Evolutionary conservation across 1,140 invertebrate species (phyloP).

Genomic region (Leptopilina clavipes): DNA sequence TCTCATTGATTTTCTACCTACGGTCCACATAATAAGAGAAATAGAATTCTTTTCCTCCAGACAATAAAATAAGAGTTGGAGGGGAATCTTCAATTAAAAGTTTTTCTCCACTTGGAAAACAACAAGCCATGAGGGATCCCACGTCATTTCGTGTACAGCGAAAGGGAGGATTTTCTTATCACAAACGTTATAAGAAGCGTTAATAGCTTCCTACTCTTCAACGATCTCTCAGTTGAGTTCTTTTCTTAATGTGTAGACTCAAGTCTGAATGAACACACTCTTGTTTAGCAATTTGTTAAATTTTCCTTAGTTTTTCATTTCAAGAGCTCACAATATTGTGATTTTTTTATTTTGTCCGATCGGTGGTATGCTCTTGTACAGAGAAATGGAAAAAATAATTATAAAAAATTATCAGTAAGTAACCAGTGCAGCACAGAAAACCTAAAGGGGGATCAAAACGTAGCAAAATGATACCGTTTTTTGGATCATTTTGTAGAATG

Average conservation of each 20-base stretch:
- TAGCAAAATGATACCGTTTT: too few species aligned
- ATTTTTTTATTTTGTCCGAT: too few species aligned
- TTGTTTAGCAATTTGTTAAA: neutral
- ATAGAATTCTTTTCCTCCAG: slow-evolving; percentile 62
- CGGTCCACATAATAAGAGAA: slow-evolving; percentile 63
- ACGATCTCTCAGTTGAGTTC: neutral
- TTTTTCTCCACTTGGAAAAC: slow-evolving; percentile 63
- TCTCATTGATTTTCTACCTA: slow-evolving; percentile 71
- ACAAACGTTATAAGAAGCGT: slow-evolving; percentile 25
- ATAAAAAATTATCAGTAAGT: too few species aligned
- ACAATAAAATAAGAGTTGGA: slow-evolving; percentile 41
- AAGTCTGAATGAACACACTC: too few species aligned
- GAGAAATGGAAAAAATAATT: too few species aligned
- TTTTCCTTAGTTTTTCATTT: neutral
- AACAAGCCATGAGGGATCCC: slow-evolving; percentile 56
- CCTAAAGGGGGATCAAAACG: too few species aligned
- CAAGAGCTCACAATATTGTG: too few species aligned
- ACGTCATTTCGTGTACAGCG: slow-evolving; percentile 55
- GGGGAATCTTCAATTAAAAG: slow-evolving; percentile 68
- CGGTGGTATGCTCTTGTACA: too few species aligned
- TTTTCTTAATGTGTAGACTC: slow-evolving; percentile 12
- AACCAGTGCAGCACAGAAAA: too few species aligned
- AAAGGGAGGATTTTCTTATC: slow-evolving; percentile 48
- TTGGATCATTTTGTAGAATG: too few species aligned
- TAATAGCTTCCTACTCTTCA: slow-evolving; percentile 28